These are phyloP conservation scores for Lysiphlebus fabarum DNA, from an alignment of 1,140 invertebrate genomes.

Conservation along the genomic window DNA sequence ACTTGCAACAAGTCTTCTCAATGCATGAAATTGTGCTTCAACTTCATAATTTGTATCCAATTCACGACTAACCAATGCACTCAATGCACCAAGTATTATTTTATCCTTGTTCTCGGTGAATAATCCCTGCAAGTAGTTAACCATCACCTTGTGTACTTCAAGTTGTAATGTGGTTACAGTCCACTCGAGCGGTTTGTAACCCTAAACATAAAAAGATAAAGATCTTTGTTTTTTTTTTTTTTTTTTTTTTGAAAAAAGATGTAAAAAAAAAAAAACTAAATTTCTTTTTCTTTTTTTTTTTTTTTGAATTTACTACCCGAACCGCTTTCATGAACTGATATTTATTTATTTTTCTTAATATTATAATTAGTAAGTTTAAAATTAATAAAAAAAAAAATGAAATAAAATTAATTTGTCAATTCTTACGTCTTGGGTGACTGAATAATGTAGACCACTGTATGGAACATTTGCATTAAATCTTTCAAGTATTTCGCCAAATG, in stretches of 20 bases:
- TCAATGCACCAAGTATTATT: conserved; percentile 79
- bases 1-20: conserved; percentile 89
- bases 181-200: conserved; percentile 48
- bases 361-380: background rate
- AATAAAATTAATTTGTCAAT: background rate
- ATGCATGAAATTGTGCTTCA: conserved; percentile 91
- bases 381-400: conserved; percentile 4
- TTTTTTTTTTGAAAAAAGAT: conserved; percentile 4
- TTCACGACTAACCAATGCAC: conserved; percentile 71
- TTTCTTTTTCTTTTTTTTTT: background rate
- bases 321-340: conserved; percentile 38
- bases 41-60: conserved; percentile 70
- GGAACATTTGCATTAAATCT: conserved; percentile 97
- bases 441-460: conserved; percentile 95
- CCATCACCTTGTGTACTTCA: conserved; percentile 44
- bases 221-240: conserved; percentile 5
- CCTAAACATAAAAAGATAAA: conserved; percentile 43
- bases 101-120: conserved; percentile 99
- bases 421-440: conserved; percentile 91
- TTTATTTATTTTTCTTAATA: conserved; percentile 12
- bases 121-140: conserved; percentile 68
- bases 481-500: conserved; percentile 71
- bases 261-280: conserved; percentile 13
- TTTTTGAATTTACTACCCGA: background rate
- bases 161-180: conserved; percentile 47